Evolutionary conservation across 2,797 vertebrate genomes (phyloP), one percentile per base, ranked within the genome.

Genomic region (Cryptoprocta ferox): DNA sequence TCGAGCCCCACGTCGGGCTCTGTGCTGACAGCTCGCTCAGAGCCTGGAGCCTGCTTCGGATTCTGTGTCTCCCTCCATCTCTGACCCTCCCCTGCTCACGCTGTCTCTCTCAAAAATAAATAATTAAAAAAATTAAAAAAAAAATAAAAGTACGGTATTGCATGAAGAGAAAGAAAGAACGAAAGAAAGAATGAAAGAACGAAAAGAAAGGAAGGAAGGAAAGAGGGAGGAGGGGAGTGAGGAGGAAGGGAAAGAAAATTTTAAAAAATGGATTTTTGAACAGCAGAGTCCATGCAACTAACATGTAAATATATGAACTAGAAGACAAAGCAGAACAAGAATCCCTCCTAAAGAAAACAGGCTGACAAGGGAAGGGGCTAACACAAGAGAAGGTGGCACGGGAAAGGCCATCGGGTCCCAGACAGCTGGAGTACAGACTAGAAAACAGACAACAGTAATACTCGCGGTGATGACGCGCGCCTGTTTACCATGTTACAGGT

Each of bases 381-480:
- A 2, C 32, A 5, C 61, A 50, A 13, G 3, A 81, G 50, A 87
- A 68, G 30, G 6, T 28, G 59, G 50, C 39, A 12, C 10, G 32
- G 61, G 15, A 88, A 35, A 83, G 68, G 56, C 32, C 15, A n/a
- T 30, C 50, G 32, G 19, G 21, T 32, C n/a, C 26, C 6, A 15
- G 83, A 42, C 42, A 21, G 35, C 16, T 5, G 15, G 28, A 24
- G 21, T 24, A 24, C 56, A 59, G 21, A 59, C 56, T 9, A 59
- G 56, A 9, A 59, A 59, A 24, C 21, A 59, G 21, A 59, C 19
- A 9, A 24, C 8, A 3, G 56, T 24, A 75, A 11, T 2, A 1
- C 2, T 5, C 2, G 4, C 1, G 39, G 14, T 3, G 1, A 32
- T 14, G 24, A 18, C 37, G 26, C 2, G 24, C 12, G 14, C 8